Evolutionary conservation across 2,888 invertebrate species (phyloP), one percentile per base, ranked within the genome.

Genomic region (Danaus chrysippus): DNA sequence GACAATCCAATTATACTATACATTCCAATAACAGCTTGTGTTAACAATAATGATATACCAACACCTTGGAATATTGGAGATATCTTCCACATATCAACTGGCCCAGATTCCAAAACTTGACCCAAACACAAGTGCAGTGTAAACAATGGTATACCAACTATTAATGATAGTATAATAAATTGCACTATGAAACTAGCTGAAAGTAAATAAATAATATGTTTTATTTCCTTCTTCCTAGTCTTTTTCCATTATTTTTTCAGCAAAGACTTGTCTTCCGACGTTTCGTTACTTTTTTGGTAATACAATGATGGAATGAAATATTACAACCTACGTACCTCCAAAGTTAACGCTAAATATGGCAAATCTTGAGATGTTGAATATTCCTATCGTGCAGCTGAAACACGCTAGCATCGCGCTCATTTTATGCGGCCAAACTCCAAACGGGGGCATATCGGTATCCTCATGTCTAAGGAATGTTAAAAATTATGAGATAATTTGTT

Each of bases 1-100:
- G 96, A 96, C n/a, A 97, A 92, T 3, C 97, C 96, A 42, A 97
- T 93, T 61, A 96, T 95, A 75, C 96, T 96, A 87, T 97, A 97
- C 70, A 97, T 92, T 58, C 97, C 97, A 71, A 96, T 93, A 56
- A 96, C 91, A 6, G 95, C 95, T 81, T 97, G 97, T 8, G 94
- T 93, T 63, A 95, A 83, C 19, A 97, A 92, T 70, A 97, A 84
- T 0, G 97, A 94, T 58, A 97, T 94, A 15, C 97, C 97, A 17
- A 97, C 95, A 3, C 98, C 97, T 89, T 96, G 95, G 81, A 97
- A 97, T 72, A 97, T 93, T 0, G 98, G 98, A 60, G 97, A 97
- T 75, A 97, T 97, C 75, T 93, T 93, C 97, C 97, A 98, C 97
- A 97, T 97, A 73, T 97, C 96, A 64, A 97, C 93, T 1, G 96